Percentiles rank a stretch among this genome's conserved stretches.
Evolutionary conservation across 37 sponge, comb jelly and placozoan genomes (phyloP).

Genomic region (Spongilla lacustris): DNA sequence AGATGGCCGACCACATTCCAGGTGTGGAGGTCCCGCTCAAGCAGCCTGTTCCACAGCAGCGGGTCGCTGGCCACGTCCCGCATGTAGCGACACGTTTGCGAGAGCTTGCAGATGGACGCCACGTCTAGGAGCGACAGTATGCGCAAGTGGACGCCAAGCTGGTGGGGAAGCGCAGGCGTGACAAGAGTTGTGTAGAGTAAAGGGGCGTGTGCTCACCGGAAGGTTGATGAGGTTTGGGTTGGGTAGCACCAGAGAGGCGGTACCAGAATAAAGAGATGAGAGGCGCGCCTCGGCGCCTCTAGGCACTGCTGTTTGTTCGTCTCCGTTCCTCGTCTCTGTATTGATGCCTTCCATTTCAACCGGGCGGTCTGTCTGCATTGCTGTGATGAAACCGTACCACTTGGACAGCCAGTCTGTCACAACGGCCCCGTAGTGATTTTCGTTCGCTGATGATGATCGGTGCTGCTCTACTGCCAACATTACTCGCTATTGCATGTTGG

Average conservation of each 20-base stretch:
- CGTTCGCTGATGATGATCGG: neutral
- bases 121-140: constrained; percentile 60
- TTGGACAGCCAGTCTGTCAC: neutral
- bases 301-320: neutral
- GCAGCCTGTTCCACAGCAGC: constrained; percentile 57
- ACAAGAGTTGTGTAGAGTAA: too few relatives aligned
- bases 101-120: constrained; percentile 43
- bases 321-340: neutral
- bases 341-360: neutral
- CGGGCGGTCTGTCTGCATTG: neutral
- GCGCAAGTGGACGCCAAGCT: constrained; percentile 44
- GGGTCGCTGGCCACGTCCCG: constrained; percentile 34
- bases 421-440: neutral
- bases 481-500: neutral
- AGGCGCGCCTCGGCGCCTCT: constrained; percentile 4
- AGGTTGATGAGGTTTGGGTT: neutral
- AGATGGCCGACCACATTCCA: constrained; percentile 63
- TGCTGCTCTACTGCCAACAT: constrained; percentile 8
- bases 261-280: constrained; percentile 29
- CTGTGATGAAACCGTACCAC: neutral
- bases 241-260: constrained; percentile 14
- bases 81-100: constrained; percentile 49
- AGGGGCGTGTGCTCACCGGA: neutral
- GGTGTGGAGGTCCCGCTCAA: constrained; percentile 31
- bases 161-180: neutral